These are phyloP conservation scores for Morinoia aosen DNA, from an alignment of 2,888 invertebrate genomes.

Conservation along the genomic window DNA sequence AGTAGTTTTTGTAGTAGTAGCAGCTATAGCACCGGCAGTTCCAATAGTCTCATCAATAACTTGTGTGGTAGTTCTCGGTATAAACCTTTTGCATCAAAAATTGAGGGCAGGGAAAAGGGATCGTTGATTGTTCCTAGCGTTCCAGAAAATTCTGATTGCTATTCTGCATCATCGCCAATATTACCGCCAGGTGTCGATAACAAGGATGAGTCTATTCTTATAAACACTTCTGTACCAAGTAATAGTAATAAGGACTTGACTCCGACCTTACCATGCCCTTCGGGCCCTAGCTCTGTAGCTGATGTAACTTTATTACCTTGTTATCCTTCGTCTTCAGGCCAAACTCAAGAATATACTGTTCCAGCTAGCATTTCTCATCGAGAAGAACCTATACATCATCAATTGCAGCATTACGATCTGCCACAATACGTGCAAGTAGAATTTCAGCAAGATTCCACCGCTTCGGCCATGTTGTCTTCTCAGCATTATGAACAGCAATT, in stretches of 20 bases:
- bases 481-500: background rate
- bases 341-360: background rate
- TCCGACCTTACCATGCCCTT: slow-evolving; percentile 29
- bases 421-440: slow-evolving; percentile 31
- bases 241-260: background rate
- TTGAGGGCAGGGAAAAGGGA: slow-evolving; percentile 23
- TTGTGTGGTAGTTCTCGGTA: background rate
- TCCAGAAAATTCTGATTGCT: slow-evolving; percentile 31
- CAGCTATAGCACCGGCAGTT: slow-evolving; percentile 28
- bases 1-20: background rate
- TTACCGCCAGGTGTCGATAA: background rate
- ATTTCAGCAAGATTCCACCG: slow-evolving; percentile 41
- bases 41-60: background rate
- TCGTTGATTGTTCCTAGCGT: background rate
- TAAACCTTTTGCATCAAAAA: slow-evolving; percentile 29
- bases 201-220: background rate
- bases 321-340: slow-evolving; percentile 38
- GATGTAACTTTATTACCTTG: slow-evolving; percentile 27
- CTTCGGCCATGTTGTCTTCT: background rate
- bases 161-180: slow-evolving; percentile 19
- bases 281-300: slow-evolving; percentile 32
- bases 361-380: background rate
- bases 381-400: slow-evolving; percentile 3
- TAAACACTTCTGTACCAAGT: background rate
- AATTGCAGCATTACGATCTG: background rate